Evolutionary conservation across 2,888 invertebrate genomes (phyloP), one percentile per base, ranked within the genome.

Genomic region (Sisyra nigra): DNA sequence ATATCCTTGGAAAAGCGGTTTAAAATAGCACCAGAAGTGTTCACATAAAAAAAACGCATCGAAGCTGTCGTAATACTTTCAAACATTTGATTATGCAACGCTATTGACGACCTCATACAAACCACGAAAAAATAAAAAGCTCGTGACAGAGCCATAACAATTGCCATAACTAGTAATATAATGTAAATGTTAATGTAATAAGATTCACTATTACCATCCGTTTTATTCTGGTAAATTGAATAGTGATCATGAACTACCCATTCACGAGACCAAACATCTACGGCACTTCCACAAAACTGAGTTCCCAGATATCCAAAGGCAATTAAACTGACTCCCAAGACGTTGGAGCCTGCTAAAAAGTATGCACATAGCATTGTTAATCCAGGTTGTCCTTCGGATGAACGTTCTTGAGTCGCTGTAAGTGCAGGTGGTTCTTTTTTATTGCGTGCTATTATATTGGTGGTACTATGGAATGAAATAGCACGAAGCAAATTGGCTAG

Each of bases 31-130:
- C 69, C 69, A 39, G 83, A 76, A 4, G 85, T 77, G 59, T 86
- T 84, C 0, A 69, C 72, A 53, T 86, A 80, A 54, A 87, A 89
- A 59, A 88, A 88, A 46, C 69, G 60, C 67, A 85, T 78, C 1
- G 78, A 70, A 1, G 79, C 71, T 30, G 57, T 55, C 46, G 72
- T 61, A 2, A 89, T 63, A 48, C 75, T 71, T 13, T 65, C 57
- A 55, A 93, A 88, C 69, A 92, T 84, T 2, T 61, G 59, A 51
- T 80, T 69, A 57, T 89, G 88, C 18, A 89, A 66, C 56, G 53
- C 61, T 44, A 65, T 64, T 0, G 80, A 77, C 0, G 78, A 69
- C 29, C 60, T 61, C 61, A 76, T 70, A 51, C 86, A 86, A 48
- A 80, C 57, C 8, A 57, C 53, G 53, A 75, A 77, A 54, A 75